A percentile compares a stretch with the other conserved stretches of the same genome.
Evolutionary conservation across 2,888 invertebrate genomes (phyloP).

Genomic region (Eilema caniola): DNA sequence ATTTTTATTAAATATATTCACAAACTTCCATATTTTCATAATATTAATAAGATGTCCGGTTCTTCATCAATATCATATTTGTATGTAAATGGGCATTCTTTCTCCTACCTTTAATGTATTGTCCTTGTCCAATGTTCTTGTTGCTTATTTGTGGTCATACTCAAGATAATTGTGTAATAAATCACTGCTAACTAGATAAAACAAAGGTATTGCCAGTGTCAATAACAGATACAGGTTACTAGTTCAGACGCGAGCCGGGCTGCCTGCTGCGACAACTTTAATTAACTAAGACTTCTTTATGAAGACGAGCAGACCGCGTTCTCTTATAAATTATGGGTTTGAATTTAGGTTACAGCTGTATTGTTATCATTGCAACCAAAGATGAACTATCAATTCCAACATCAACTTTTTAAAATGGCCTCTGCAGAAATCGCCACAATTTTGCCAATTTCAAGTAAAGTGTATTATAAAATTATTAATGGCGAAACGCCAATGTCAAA

Average conservation of each 20-base stretch:
- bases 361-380: neutral
- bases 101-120: neutral
- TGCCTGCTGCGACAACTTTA: slow-evolving; percentile 32
- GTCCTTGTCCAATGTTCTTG: no score
- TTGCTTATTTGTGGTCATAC: neutral
- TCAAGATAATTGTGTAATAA: neutral
- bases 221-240: slow-evolving; percentile 30
- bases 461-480: no score
- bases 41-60: no score
- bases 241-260: slow-evolving; percentile 17
- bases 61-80: neutral
- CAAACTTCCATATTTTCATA: no score
- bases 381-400: no score
- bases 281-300: slow-evolving; percentile 30
- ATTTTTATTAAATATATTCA: no score
- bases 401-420: no score
- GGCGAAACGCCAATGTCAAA: no score
- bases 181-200: neutral
- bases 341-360: neutral
- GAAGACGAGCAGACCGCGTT: slow-evolving; percentile 14
- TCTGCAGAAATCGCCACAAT: no score
- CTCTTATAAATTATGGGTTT: neutral
- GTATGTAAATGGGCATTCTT: neutral
- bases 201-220: slow-evolving; percentile 7
- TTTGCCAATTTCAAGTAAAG: no score